Evolutionary conservation across 2,113 vertebrate genomes (phyloP), one percentile per base, ranked within the genome.

Genomic region (Pelusios castaneus): DNA sequence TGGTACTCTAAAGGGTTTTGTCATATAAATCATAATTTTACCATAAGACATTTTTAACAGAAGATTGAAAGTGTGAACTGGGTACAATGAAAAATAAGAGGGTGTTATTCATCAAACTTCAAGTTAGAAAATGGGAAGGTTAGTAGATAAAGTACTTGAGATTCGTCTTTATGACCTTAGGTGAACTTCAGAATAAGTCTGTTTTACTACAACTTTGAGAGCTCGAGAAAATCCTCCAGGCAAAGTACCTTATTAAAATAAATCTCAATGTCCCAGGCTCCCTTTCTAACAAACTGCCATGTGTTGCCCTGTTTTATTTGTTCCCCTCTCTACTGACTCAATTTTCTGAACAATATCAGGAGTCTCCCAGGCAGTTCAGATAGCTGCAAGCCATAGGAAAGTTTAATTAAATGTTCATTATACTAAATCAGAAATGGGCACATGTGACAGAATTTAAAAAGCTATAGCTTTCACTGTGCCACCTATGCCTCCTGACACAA

Each of bases 171-270:
- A 87, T 88, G 34, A 88, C 87, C 73, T 27, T 21, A 83, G 12
- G 80, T 84, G n/a, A 93, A 87, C 84, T 95, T 27, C 80, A 54
- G 67, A 2, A 45, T 51, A 91, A 95, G 9, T 25, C 49, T 34
- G 25, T 84, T 80, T n/a, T 89, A 56, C 79, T 94, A 73, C 41
- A 92, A 43, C 29, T 90, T 89, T 78, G 43, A 89, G n/a, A 89
- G 34, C 49, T 91, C 77, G 85, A 56, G 91, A 88, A 90, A 94
- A 77, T 80, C 89, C 85, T 87, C 55, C n/a, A 82, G 77, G 34
- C n/a, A 95, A 94, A 38, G 38, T 51, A 77, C 25, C n/a, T 88
- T n/a, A 67, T 27, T 91, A 85, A 45, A 93, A 85, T 82, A 92
- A 94, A 96, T 75, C 16, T 12, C 29, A 87, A 45, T 76, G 24